Percentiles rank a stretch among this genome's conserved stretches.
Evolutionary conservation across 2,113 vertebrate species (phyloP).

Genomic region (Cryptomyrus ogoouensis): DNA sequence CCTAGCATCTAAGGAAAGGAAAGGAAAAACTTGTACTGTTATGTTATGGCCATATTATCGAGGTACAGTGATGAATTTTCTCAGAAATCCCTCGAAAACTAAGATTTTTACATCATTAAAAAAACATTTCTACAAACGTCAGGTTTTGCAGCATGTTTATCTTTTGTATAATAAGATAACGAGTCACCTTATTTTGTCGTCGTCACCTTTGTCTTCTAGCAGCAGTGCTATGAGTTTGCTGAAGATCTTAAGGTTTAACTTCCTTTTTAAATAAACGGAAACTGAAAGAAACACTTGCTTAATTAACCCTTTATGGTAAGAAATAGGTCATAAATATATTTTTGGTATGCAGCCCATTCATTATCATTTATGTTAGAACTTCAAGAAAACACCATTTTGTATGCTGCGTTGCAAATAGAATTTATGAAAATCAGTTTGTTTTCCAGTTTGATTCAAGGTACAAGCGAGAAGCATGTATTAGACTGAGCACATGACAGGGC

Average conservation of each 20-base stretch:
- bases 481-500: not conserved
- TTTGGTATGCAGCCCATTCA: not conserved
- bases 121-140: not conserved
- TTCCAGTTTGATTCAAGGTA: not conserved
- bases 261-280: not conserved
- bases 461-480: not conserved
- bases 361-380: not conserved
- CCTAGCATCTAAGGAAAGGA: slow-evolving; percentile 47
- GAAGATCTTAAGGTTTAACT: not conserved
- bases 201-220: not conserved
- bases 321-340: not conserved
- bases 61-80: not conserved
- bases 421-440: not conserved
- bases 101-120: not conserved
- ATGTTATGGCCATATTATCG: slow-evolving; percentile 17
- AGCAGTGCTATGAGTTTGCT: not conserved
- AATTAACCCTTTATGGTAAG: not conserved
- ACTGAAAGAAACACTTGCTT: not conserved
- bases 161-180: not conserved
- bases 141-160: not conserved
- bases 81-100: not conserved
- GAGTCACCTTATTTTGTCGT: not conserved
- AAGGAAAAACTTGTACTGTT: not conserved
- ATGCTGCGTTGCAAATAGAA: not conserved
- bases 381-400: not conserved